Conservation (phyloP, 2,888 invertebrate genomes). For the Diploptera punctata region DNA sequence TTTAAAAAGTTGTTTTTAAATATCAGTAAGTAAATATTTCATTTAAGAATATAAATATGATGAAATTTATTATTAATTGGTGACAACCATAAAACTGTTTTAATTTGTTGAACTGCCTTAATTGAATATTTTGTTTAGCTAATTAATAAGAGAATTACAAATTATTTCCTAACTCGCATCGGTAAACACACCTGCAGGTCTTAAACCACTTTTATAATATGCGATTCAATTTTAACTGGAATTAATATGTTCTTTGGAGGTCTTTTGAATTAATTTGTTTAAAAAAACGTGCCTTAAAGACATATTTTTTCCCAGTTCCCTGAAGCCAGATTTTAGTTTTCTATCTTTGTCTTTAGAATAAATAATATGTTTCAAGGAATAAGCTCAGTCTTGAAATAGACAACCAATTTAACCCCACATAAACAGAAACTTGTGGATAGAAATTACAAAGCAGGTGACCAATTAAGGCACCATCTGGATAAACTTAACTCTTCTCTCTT, state of each 20-base stretch:
- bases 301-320: no score
- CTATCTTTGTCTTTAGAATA: neutral
- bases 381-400: neutral
- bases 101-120: no score
- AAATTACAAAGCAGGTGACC: neutral
- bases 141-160: no score
- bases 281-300: neutral
- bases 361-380: neutral
- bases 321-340: neutral
- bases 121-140: no score
- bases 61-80: no score
- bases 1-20: no score
- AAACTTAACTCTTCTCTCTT: neutral
- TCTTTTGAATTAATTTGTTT: neutral
- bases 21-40: no score
- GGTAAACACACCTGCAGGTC: neutral
- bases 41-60: no score
- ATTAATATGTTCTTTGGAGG: conserved; percentile 1
- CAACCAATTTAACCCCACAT: neutral
- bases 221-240: neutral
- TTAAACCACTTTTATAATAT: neutral
- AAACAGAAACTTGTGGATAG: neutral
- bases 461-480: neutral
- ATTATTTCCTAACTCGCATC: no score
- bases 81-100: no score